Conservation (phyloP, 2,888 invertebrate species). For the Xanthorhoe spadicearia region DNA sequence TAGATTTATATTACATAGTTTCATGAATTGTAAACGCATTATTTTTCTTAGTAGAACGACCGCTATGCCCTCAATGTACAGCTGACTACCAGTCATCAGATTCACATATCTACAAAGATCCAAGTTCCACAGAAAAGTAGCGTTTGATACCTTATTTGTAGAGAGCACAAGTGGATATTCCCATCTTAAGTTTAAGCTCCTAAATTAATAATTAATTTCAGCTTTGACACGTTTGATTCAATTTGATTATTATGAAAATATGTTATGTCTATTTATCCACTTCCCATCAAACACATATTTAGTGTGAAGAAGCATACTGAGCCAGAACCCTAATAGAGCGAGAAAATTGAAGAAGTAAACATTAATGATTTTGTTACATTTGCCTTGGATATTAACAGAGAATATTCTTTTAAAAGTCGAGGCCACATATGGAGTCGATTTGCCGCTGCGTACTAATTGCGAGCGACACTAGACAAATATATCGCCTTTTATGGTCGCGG, state of each 20-base stretch:
- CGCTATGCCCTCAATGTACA: background rate
- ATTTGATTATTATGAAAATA: constrained; percentile 18
- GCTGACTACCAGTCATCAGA: background rate
- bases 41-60: constrained; percentile 7
- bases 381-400: constrained; percentile 75
- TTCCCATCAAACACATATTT: constrained; percentile 15
- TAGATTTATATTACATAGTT: constrained; percentile 33
- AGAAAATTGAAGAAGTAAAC: constrained; percentile 72
- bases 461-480: constrained; percentile 81
- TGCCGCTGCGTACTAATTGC: constrained; percentile 78
- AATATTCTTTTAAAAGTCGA: constrained; percentile 71
- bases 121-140: background rate
- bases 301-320: constrained; percentile 38
- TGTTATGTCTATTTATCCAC: constrained; percentile 15
- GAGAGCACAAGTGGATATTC: constrained; percentile 1
- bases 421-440: constrained; percentile 81
- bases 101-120: background rate
- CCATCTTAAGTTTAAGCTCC: background rate
- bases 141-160: background rate
- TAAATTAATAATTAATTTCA: constrained; percentile 6
- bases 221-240: constrained; percentile 8
- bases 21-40: constrained; percentile 20
- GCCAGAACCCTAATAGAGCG: constrained; percentile 63
- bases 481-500: constrained; percentile 79
- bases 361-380: constrained; percentile 79